phyloP scores from a whole-genome alignment of 2,888 invertebrate species.

The Polyploca ridens region DNA sequence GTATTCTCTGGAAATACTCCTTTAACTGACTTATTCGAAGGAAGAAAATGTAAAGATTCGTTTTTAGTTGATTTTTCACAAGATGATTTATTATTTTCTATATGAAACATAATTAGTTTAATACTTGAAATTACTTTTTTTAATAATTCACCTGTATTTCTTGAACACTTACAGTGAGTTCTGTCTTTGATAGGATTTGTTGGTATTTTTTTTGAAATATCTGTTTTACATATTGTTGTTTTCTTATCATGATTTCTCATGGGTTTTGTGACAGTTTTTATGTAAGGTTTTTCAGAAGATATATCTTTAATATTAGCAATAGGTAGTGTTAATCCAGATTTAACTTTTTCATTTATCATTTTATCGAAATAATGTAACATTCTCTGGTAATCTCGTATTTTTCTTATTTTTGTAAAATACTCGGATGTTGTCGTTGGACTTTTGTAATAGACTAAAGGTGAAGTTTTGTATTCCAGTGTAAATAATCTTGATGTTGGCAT shows the following conservation, averaged over 20 bases:
- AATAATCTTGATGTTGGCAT: conserved; percentile 51
- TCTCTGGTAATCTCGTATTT: conserved; percentile 66
- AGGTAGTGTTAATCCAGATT: conserved; percentile 39
- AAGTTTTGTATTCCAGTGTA: conserved; percentile 60
- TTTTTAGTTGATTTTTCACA: conserved; percentile 2
- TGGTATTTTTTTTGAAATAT: not conserved
- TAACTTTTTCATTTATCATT: conserved; percentile 62
- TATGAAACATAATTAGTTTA: conserved; percentile 45
- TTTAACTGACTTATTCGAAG: not conserved
- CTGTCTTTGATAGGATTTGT: not conserved
- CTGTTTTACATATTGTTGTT: conserved; percentile 15
- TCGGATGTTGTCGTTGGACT: conserved; percentile 62
- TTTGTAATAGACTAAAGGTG: conserved; percentile 55
- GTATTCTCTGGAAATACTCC: not conserved
- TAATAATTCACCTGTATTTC: conserved; percentile 42
- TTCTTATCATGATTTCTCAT: conserved; percentile 19
- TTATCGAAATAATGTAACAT: conserved; percentile 69
- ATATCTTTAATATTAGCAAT: conserved; percentile 33
- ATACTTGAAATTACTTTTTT: conserved; percentile 49
- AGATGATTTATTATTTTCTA: conserved; percentile 13
- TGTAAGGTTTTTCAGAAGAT: conserved; percentile 24
- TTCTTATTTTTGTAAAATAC: conserved; percentile 64
- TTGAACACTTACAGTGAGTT: conserved; percentile 53
- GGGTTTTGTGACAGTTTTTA: conserved; percentile 20
- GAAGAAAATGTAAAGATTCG: not conserved